phyloP scores from a whole-genome alignment of 2,797 vertebrate genomes.

The Dryobates pubescens region DNA sequence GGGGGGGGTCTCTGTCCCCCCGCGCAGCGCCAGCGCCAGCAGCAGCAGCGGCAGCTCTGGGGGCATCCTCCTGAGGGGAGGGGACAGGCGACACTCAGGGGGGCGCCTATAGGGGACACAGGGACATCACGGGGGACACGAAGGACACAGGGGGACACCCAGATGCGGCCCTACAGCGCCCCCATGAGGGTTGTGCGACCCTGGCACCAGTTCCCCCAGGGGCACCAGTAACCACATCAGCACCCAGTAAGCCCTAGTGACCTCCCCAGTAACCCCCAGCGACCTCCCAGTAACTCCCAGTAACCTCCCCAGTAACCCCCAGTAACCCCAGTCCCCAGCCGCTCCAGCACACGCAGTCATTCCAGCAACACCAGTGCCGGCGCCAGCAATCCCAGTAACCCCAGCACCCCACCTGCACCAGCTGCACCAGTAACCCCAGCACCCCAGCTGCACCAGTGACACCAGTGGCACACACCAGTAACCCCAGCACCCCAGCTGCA shows the following conservation, averaged over 20 bases:
- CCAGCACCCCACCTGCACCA: not conserved
- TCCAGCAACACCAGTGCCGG: not conserved
- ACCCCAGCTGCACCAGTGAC: no score
- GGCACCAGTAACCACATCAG: not conserved
- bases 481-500: no score
- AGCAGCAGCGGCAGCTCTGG: slow-evolving; percentile 5
- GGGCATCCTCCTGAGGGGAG: not conserved
- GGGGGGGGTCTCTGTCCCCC: not conserved
- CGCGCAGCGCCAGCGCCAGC: not conserved
- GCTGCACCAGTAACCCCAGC: no score
- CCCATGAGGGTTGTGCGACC: not conserved
- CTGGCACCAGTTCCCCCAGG: not conserved
- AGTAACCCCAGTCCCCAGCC: not conserved
- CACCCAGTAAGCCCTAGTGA: not conserved
- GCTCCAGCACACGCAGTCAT: not conserved
- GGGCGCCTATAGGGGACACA: not conserved
- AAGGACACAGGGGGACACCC: not conserved
- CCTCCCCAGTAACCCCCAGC: not conserved
- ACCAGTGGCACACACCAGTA: not conserved
- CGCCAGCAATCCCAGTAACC: not conserved
- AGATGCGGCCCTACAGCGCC: not conserved
- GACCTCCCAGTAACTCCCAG: not conserved
- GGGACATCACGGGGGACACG: not conserved
- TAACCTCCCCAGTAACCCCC: not conserved
- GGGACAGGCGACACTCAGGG: not conserved